Evolutionary conservation across 2,113 vertebrate species (phyloP).

Genomic region (Pogonocichla stellata): DNA sequence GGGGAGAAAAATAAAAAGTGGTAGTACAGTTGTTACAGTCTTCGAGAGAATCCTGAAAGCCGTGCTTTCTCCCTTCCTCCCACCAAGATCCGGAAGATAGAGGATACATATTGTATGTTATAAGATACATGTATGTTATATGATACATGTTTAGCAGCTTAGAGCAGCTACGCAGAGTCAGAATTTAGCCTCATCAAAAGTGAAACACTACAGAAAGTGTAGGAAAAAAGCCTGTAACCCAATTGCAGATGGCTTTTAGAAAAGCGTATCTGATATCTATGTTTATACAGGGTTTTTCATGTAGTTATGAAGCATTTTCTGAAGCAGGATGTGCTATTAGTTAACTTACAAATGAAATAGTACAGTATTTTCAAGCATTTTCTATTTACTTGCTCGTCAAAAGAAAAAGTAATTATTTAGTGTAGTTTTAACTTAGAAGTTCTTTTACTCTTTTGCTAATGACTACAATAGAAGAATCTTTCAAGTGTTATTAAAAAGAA

Average conservation of each 20-base stretch:
- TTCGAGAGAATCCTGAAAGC: neutral
- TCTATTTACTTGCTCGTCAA: neutral
- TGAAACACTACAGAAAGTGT: neutral
- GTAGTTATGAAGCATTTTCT: neutral
- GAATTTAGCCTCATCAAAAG: neutral
- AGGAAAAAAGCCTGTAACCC: neutral
- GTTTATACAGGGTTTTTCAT: neutral
- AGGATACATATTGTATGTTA: too few relatives aligned
- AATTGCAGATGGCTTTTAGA: neutral
- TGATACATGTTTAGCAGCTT: neutral
- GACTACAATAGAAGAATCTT: neutral
- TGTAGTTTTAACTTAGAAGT: neutral
- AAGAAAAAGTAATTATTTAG: neutral
- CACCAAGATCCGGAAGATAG: neutral
- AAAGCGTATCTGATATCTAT: neutral
- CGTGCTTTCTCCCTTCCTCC: neutral
- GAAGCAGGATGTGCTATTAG: neutral
- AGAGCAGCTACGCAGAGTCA: neutral
- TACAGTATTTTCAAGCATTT: neutral
- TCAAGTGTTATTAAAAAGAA: neutral
- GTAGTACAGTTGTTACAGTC: accelerated
- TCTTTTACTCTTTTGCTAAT: neutral
- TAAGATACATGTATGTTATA: too few relatives aligned
- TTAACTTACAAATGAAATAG: neutral
- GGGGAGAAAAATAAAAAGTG: accelerated